phyloP scores from a whole-genome alignment of 2,113 vertebrate species.

The Dendropsophus ebraccatus region DNA sequence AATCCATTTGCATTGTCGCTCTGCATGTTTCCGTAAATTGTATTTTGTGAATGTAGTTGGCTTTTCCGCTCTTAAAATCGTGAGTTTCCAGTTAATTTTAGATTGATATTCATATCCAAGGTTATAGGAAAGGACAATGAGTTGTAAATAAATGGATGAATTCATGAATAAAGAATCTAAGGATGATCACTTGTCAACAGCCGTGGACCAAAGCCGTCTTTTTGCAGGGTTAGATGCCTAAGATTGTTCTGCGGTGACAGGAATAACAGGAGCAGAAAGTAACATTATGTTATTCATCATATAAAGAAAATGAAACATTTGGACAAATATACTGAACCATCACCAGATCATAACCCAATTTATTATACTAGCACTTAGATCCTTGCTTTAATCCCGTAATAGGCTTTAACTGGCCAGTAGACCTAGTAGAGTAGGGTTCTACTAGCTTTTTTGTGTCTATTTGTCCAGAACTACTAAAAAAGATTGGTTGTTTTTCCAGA shows the following conservation, averaged over 20 bases:
- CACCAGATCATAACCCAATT: too few species aligned
- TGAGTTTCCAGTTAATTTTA: conserved; percentile 17
- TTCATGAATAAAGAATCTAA: conserved; percentile 10
- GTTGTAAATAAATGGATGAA: conserved; percentile 39
- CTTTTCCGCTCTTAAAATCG: neutral
- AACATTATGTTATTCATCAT: neutral
- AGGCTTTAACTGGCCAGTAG: too few species aligned
- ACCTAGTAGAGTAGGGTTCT: too few species aligned
- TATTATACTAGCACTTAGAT: too few species aligned
- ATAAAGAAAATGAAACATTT: neutral
- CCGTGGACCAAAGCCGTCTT: conserved; percentile 7
- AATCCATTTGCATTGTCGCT: neutral
- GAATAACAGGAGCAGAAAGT: neutral
- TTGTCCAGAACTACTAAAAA: too few species aligned
- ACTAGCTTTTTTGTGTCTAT: too few species aligned
- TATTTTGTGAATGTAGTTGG: neutral
- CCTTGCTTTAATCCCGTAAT: too few species aligned
- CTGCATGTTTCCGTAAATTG: neutral
- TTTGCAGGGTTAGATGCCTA: neutral
- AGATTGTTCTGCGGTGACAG: neutral
- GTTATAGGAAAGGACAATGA: conserved; percentile 33
- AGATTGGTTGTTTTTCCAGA: too few species aligned
- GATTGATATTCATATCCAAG: conserved; percentile 30
- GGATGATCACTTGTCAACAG: conserved; percentile 27
- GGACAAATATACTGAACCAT: neutral